phyloP scores from a whole-genome alignment of 64 coral and sea anemone species.

The Stylophora pistillata region DNA sequence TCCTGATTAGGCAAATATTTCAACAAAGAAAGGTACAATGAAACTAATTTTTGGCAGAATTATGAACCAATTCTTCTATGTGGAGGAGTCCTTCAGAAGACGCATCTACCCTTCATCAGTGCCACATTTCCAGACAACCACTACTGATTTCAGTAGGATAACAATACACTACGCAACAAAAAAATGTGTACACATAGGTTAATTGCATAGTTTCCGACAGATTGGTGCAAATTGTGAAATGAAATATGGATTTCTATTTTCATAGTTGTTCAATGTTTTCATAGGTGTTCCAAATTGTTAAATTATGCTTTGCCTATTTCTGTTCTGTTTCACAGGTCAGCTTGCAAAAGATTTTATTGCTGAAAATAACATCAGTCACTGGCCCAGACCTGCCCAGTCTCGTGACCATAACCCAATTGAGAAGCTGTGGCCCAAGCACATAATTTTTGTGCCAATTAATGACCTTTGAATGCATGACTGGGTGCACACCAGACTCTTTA shows the following conservation, averaged over 20 bases:
- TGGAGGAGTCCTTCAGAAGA: background rate
- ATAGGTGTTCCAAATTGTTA: too few relatives aligned
- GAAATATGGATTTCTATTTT: too few relatives aligned
- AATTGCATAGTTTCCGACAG: too few relatives aligned
- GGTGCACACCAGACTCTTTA: too few relatives aligned
- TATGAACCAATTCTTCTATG: background rate
- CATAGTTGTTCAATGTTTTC: too few relatives aligned
- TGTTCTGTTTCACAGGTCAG: too few relatives aligned
- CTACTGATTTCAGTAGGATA: too few relatives aligned
- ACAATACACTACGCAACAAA: constrained; percentile 5
- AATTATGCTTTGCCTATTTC: too few relatives aligned
- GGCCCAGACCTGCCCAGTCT: constrained; percentile 20
- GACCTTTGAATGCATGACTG: too few relatives aligned
- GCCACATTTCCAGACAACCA: background rate
- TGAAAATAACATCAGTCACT: constrained; percentile 22
- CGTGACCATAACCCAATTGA: constrained; percentile 19
- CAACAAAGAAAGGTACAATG: background rate
- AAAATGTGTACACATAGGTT: background rate
- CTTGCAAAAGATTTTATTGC: background rate
- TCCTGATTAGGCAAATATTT: constrained; percentile 1
- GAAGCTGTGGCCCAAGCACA: constrained; percentile 34
- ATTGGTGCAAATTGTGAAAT: too few relatives aligned
- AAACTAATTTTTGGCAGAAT: background rate
- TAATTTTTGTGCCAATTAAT: too few relatives aligned
- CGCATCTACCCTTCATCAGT: background rate